A percentile compares a stretch with the other conserved stretches of the same genome.
Evolutionary conservation across 2,888 invertebrate genomes (phyloP).

Genomic region (Biston betularia): DNA sequence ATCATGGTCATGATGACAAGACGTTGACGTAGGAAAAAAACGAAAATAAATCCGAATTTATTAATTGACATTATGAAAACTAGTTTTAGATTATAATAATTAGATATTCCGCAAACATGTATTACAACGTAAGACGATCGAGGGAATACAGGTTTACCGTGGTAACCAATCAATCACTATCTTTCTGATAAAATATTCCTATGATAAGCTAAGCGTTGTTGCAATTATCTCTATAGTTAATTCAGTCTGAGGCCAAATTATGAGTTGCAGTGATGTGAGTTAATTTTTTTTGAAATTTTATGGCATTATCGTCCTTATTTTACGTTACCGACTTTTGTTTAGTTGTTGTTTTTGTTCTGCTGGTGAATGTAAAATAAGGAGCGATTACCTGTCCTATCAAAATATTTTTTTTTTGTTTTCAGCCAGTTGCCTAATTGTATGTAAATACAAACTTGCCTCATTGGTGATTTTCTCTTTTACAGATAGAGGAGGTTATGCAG

Average conservation of each 20-base stretch:
- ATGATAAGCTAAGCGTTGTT: constrained; percentile 33
- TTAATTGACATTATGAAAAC: constrained; percentile 8
- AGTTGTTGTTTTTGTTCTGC: not conserved
- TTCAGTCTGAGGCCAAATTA: constrained; percentile 34
- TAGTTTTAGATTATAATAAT: constrained; percentile 13
- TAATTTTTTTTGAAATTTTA: not conserved
- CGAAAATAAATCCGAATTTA: constrained; percentile 7
- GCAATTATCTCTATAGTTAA: constrained; percentile 26
- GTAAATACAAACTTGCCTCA: not conserved
- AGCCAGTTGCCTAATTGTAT: not conserved
- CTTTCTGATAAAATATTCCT: constrained; percentile 38
- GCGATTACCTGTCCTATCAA: no score
- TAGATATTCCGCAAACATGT: constrained; percentile 53
- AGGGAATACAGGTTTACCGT: constrained; percentile 74
- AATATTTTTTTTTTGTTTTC: not conserved
- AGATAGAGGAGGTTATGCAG: constrained; percentile 86
- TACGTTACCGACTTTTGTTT: not conserved
- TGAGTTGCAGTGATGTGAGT: constrained; percentile 42
- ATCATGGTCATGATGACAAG: constrained; percentile 17
- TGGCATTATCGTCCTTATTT: not conserved
- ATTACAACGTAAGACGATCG: constrained; percentile 61
- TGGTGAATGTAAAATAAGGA: no score
- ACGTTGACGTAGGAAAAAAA: constrained; percentile 14
- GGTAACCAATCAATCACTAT: constrained; percentile 57
- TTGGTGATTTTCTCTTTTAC: constrained; percentile 28